Conservation (phyloP, 2,113 vertebrate genomes). For the Tenrec ecaudatus region DNA sequence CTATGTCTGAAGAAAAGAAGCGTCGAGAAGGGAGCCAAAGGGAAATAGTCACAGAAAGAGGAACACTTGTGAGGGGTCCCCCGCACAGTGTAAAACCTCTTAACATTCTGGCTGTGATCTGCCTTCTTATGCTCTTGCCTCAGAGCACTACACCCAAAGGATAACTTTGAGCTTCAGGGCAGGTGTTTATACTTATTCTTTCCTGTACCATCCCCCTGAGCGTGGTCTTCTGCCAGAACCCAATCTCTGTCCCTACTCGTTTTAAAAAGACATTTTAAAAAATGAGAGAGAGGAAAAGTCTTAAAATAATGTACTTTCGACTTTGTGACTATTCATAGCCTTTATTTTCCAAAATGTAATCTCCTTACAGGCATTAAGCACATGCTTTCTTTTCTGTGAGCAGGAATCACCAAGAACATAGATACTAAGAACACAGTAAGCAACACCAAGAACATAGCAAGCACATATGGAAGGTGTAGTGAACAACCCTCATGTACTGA, state of each 20-base stretch:
- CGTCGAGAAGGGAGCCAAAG: background rate
- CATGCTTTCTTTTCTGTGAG: background rate
- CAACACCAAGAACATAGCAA: background rate
- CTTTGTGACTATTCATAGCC: background rate
- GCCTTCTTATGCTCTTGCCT: background rate
- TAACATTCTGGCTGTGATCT: background rate
- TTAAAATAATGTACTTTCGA: conserved; percentile 15
- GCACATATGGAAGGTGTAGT: background rate
- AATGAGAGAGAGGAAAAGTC: background rate
- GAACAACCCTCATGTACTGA: background rate
- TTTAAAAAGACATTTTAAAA: background rate
- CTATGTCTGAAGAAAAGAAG: background rate
- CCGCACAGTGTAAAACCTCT: background rate
- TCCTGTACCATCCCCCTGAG: background rate
- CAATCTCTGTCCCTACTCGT: background rate
- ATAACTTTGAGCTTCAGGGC: background rate
- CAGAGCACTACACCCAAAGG: background rate
- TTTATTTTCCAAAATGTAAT: conserved; percentile 33
- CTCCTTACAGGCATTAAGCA: background rate
- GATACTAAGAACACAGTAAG: background rate
- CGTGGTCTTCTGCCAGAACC: background rate
- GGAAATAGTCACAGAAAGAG: background rate
- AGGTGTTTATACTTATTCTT: background rate
- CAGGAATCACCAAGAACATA: background rate
- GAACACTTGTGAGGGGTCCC: background rate